Evolutionary conservation across 1,140 invertebrate species (phyloP), one percentile per base, ranked within the genome.

Genomic region (Helicoverpa zea): DNA sequence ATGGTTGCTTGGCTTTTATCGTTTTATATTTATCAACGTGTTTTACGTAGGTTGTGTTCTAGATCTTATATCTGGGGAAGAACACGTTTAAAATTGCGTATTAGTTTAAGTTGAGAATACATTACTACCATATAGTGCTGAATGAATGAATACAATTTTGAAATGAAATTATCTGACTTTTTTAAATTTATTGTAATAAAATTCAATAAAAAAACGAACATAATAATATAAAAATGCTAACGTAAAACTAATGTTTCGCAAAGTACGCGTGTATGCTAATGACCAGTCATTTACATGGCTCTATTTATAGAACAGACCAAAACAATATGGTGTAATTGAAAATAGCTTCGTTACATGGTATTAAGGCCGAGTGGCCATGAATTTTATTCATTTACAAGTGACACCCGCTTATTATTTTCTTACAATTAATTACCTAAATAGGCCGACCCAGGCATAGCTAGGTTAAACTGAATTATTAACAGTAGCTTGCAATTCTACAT

Each of bases 401-500:
- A 54, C 12, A 52, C 23, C 35, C 49, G 49, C 12, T 14, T 14
- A 52, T 23, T 70, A 70, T 70, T 54, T 70, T 49, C 47, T 49
- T 23, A 68, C 64, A 23, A 68, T 51, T 49, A 23, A 68, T 51
- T 49, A 68, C 30, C 1, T 54, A 51, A 12, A 16, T 52, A 43
- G 29, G 35, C 14, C 30, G 3, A 23, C 2, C 68, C 12, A 12
- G 5, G 18, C n/a, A 13, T 23, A 18, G 14, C 52, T n/a, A 29
- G 29, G 43, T 56, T 56, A 16, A 11, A 58, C 52, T 73, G 30
- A 73, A 73, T 49, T 58, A 73, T 73, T 30, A 58, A 73, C 70
- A 73, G 29, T 52, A 56, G 70, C 35, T 58, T 10, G 13, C 2
- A 10, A 13, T 56, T 52, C 0, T 14, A 73, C 52, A 35, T 73